phyloP scores from a whole-genome alignment of 2,888 invertebrate genomes.

The Priapulus caudatus region DNA sequence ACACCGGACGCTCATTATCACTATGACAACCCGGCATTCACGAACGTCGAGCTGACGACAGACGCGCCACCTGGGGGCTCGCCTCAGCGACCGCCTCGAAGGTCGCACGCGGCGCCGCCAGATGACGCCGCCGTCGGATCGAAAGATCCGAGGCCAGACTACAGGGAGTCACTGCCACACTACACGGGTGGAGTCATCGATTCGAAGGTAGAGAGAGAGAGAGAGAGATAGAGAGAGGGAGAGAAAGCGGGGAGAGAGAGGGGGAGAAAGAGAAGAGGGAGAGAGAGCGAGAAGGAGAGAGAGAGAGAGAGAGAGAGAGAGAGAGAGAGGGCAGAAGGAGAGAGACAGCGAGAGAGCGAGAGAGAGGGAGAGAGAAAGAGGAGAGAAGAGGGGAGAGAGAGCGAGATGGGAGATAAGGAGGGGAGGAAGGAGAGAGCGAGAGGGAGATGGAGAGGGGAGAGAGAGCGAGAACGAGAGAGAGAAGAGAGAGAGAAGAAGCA shows the following conservation, averaged over 20 bases:
- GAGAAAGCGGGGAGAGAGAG: not conserved
- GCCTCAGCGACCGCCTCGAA: too few relatives aligned
- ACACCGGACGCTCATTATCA: too few relatives aligned
- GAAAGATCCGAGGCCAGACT: too few relatives aligned
- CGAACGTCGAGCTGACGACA: too few relatives aligned
- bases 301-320: not conserved
- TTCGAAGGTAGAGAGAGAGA: not conserved
- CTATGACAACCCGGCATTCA: too few relatives aligned
- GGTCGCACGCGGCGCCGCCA: too few relatives aligned
- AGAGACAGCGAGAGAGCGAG: not conserved
- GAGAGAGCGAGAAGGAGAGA: not conserved
- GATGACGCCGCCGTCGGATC: too few relatives aligned
- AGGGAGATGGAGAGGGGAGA: not conserved
- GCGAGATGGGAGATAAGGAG: not conserved
- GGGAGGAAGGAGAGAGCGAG: not conserved
- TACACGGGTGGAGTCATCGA: too few relatives aligned
- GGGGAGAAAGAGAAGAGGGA: too few relatives aligned
- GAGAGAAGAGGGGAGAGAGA: not conserved
- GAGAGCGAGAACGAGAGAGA: constrained; percentile 1
- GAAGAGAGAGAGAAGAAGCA: constrained; percentile 3
- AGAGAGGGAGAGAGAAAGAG: not conserved
- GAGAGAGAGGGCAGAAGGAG: not conserved
- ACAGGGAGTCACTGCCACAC: too few relatives aligned
- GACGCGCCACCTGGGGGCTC: too few relatives aligned
- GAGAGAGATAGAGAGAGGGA: not conserved